Base-by-base conservation (phyloP, 2,888 invertebrate genomes). In the Vesta saturnalis region DNA sequence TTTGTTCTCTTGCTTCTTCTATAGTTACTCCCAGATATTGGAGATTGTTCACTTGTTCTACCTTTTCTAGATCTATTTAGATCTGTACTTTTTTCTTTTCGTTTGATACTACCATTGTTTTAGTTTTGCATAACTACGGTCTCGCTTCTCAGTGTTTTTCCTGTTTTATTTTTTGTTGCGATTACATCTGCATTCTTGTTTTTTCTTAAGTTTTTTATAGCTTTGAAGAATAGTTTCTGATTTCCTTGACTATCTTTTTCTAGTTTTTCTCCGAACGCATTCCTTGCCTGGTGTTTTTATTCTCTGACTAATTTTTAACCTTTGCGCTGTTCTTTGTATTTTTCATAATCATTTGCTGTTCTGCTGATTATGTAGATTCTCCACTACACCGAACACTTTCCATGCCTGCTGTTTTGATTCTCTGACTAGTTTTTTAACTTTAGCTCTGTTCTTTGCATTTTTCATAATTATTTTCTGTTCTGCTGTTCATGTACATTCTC, bases 21-120 rank as follows among this genome's bases (percentile, higher is more conserved):
- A 57, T 43, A 18, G 23, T 60, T 21, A 22, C 30, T 46, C 60
- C 47, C 3, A 60, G 39, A 15, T 57, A 57, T 57, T 57, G 15
- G 14, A 16, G 39, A 6, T 16, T 39, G 8, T 19, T 39, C 22
- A 57, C 35, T 39, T 60, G 60, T 47, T 60, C 60, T 60, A 60
- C 23, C 16, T 23, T n/a, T 35, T 35, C 39, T 35, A 16, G 39
- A 3, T 57, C 57, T 57, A 57, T 57, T 57, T 18, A 18, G 4
- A 57, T 57, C 2, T 39, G 3, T 2, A 39, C 16, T 16, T 57
- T 3, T 15, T 57, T 35, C 16, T 39, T 39, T 57, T 57, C 57
- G 8, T 18, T 39, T 15, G 57, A 1, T 39, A 39, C 19, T 57
- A 18, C 19, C 35, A 30, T 56, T 23, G 30, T 23, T 19, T 43